phyloP scores from a whole-genome alignment of 2,113 vertebrate species.

The Phalacrocorax pelagicus region DNA sequence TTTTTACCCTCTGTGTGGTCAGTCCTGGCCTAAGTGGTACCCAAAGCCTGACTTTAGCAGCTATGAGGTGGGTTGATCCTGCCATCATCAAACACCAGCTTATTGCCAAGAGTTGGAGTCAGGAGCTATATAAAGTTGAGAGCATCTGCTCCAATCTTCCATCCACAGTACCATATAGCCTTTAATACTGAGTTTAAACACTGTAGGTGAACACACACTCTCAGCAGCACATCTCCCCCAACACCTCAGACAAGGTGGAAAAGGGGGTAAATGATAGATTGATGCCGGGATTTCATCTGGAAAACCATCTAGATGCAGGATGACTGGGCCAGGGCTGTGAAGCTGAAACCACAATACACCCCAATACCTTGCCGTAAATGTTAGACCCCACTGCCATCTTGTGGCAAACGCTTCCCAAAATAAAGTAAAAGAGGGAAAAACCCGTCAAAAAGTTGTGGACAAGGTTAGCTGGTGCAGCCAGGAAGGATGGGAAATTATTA shows the following conservation, averaged over 20 bases:
- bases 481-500: accelerated
- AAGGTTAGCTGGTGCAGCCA: background rate
- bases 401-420: constrained; percentile 37
- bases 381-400: constrained; percentile 71
- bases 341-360: background rate
- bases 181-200: background rate
- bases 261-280: background rate
- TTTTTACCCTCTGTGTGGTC: background rate
- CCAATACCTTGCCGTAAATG: background rate
- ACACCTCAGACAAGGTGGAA: background rate
- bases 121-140: background rate
- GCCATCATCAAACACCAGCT: background rate
- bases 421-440: background rate
- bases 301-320: background rate
- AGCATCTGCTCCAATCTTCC: background rate
- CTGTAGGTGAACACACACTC: accelerated
- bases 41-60: background rate
- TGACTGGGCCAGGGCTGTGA: background rate
- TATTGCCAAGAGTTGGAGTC: accelerated
- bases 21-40: background rate
- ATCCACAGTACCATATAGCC: accelerated
- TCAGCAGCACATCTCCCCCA: background rate
- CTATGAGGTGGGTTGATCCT: background rate
- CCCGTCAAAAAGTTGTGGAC: accelerated
- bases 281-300: background rate